Evolutionary conservation across 2,888 invertebrate genomes (phyloP), one percentile per base, ranked within the genome.

Genomic region (Dryocosmus kuriphilus): DNA sequence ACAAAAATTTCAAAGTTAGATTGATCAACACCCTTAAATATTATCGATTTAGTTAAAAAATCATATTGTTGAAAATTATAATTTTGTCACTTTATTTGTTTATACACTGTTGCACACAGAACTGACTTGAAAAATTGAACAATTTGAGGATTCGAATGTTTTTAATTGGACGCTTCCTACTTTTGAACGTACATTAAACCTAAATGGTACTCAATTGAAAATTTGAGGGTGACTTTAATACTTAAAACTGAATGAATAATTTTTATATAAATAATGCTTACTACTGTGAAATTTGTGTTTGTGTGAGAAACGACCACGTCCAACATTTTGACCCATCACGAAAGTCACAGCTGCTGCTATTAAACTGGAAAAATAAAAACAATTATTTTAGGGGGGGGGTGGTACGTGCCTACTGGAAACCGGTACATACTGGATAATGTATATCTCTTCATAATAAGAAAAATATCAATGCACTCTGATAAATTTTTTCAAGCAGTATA

Each of bases 261-360:
- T 57, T 57, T 14, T 57, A 14, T 57, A 57, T 11, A 16, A 57
- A 57, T 24, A 27, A 71, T 51, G n/a, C 71, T 51, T 14, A 71
- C 71, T 88, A 62, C 88, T 88, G 79, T 91, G 90, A 55, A 90
- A 88, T 73, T 91, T 89, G 35, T 88, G 87, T 79, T 89, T 89
- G 74, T 87, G 86, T 32, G 85, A 82, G 16, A 89, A 83, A n/a
- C 90, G 88, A 77, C 88, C 88, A 14, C 90, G 87, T 1, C 93
- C 93, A 2, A 93, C 93, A 82, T 93, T 93, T 78, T 92, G 92
- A 80, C 93, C 93, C 92, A 93, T 93, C 55, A 93, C 92, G 84
- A 93, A 93, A 1, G 93, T 93, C 76, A 93, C 93, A 0, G 93
- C 93, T 1, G 93, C 93, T 0, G 93, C 93, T 73, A 93, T 93